Evolutionary conservation across 2,797 vertebrate genomes (phyloP).

Genomic region (Pantherophis vulpinus): DNA sequence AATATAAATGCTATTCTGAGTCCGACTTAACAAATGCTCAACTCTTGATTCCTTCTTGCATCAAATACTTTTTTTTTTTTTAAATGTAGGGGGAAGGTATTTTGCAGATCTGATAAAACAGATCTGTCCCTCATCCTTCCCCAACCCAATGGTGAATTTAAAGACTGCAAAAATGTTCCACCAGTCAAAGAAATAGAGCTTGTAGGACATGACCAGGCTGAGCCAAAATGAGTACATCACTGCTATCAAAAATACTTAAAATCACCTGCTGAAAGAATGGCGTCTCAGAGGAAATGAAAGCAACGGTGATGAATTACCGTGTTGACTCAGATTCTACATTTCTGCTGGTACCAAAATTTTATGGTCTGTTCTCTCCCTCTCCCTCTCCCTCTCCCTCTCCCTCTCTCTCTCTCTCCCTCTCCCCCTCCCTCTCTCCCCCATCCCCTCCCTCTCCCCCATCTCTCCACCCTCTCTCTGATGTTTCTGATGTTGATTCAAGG

Average conservation of each 20-base stretch:
- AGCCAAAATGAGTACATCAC: background rate
- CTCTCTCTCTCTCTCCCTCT: no score
- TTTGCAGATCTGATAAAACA: background rate
- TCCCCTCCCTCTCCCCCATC: no score
- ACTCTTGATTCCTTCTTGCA: constrained; percentile 29
- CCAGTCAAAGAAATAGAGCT: no score
- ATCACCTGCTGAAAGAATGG: background rate
- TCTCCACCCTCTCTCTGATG: no score
- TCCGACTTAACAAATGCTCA: background rate
- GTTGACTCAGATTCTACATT: background rate
- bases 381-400: no score
- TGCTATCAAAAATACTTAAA: background rate
- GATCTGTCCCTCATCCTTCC: background rate
- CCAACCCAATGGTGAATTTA: background rate
- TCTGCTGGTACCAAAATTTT: background rate
- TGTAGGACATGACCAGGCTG: background rate
- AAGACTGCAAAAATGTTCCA: background rate
- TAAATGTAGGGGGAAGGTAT: background rate
- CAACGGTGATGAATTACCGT: background rate
- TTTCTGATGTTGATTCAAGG: background rate
- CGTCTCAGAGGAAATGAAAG: background rate
- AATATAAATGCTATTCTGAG: background rate
- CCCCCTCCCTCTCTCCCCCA: no score
- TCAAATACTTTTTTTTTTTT: constrained; percentile 40
- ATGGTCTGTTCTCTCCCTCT: no score